Evolutionary conservation across 2,888 invertebrate genomes (phyloP).

Genomic region (Mesorhabditis sp.): DNA sequence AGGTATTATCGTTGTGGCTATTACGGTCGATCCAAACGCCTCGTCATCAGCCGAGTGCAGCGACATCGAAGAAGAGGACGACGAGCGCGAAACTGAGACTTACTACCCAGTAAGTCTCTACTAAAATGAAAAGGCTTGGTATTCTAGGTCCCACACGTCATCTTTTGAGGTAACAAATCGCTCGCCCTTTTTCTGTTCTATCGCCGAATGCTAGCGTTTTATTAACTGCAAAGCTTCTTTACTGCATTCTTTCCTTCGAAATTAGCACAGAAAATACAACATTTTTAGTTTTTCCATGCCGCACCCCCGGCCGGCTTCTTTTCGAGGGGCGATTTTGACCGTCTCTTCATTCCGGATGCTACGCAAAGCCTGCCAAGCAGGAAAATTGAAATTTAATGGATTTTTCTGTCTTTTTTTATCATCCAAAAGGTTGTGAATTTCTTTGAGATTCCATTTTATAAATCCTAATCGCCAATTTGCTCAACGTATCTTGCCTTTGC

Average conservation of each 20-base stretch:
- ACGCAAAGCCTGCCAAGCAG: background rate
- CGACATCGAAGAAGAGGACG: constrained; percentile 4
- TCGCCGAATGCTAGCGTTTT: no score
- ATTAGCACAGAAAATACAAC: no score
- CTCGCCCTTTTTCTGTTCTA: background rate
- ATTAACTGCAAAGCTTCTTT: no score
- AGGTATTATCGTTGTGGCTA: background rate
- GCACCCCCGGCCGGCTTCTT: background rate
- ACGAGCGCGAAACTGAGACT: background rate
- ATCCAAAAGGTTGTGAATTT: no score
- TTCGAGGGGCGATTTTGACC: background rate
- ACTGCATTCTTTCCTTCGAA: no score
- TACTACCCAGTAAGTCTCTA: no score
- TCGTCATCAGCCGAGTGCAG: background rate
- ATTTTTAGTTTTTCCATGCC: no score
- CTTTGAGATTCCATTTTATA: no score
- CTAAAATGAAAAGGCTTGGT: no score
- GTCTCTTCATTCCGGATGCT: background rate
- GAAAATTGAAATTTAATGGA: background rate
- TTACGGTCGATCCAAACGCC: background rate
- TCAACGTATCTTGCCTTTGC: no score
- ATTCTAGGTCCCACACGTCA: background rate
- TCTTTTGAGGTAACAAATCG: constrained; percentile 1
- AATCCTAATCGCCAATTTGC: no score
- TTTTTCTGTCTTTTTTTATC: no score